Conservation (phyloP, 2,113 vertebrate species). For the Percopsis transmontana region DNA sequence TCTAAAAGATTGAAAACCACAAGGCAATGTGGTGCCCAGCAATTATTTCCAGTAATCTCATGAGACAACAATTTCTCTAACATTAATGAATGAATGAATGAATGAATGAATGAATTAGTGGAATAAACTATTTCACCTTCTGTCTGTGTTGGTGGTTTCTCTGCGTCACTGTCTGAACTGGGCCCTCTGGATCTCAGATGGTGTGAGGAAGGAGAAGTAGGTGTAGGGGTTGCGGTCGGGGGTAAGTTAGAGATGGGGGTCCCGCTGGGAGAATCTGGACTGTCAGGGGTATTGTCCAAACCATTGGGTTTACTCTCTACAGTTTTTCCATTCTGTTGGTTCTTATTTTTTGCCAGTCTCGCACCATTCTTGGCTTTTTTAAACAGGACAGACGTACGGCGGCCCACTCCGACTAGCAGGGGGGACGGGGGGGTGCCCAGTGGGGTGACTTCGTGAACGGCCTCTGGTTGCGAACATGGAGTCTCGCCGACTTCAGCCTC, state of each 20-base stretch:
- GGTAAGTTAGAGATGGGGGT: constrained; percentile 50
- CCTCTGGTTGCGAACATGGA: constrained; percentile 72
- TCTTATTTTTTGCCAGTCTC: constrained; percentile 78
- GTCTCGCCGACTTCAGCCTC: constrained; percentile 71
- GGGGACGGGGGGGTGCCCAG: constrained; percentile 69
- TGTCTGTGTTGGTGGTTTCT: constrained; percentile 76
- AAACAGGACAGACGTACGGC: constrained; percentile 89
- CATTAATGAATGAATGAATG: no score
- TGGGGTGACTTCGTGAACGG: constrained; percentile 77
- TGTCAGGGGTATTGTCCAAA: constrained; percentile 42
- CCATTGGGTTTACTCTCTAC: constrained; percentile 63
- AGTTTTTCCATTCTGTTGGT: constrained; percentile 81
- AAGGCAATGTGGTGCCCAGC: no score
- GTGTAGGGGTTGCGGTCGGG: constrained; percentile 47
- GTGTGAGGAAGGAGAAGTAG: constrained; percentile 60
- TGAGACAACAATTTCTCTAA: not conserved
- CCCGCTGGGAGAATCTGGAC: constrained; percentile 34
- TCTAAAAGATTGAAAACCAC: no score
- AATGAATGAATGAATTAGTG: no score
- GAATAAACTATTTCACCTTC: constrained; percentile 52
- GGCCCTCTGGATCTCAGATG: constrained; percentile 75
- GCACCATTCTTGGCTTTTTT: constrained; percentile 93
- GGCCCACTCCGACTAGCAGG: constrained; percentile 81
- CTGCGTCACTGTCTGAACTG: constrained; percentile 79
- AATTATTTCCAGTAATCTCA: not conserved